phyloP scores from a whole-genome alignment of 1,140 invertebrate species.

The Protaetia brevitarsis region DNA sequence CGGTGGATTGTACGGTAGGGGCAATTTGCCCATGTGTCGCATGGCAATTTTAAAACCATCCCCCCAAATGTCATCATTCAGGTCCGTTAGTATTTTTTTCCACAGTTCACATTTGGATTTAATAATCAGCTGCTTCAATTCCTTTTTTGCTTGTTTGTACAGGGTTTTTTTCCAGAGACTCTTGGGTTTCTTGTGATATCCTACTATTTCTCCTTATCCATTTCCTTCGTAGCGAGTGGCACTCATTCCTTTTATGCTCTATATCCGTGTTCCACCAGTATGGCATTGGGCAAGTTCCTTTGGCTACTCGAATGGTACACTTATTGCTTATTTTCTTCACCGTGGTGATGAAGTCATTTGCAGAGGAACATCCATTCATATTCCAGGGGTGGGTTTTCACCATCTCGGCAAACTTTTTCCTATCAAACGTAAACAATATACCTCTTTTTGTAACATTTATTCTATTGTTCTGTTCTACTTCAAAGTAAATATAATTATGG shows the following conservation, averaged over 20 bases:
- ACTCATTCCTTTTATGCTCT: neutral
- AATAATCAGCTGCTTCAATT: neutral
- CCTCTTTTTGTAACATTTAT: neutral
- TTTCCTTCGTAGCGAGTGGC: too few species aligned
- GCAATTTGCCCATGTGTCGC: neutral
- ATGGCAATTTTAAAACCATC: neutral
- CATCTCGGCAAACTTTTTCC: neutral
- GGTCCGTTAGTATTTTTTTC: neutral
- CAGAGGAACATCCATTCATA: neutral
- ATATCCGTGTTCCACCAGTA: conserved; percentile 1
- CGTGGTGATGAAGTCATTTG: neutral
- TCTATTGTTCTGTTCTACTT: neutral
- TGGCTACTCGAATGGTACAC: neutral
- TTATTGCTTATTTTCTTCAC: neutral
- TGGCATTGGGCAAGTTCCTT: neutral
- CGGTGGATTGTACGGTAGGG: neutral
- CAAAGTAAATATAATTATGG: neutral
- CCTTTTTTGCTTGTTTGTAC: neutral
- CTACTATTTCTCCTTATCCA: too few species aligned
- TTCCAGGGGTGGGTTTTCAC: neutral
- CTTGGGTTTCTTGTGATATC: neutral
- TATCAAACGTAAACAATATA: neutral
- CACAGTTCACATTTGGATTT: neutral
- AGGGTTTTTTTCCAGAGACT: neutral
- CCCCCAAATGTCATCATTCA: neutral